Percentiles rank a stretch among this genome's conserved stretches.
These are phyloP conservation scores for Herpailurus yagouaroundi DNA, from an alignment of 2,113 vertebrate genomes.

Conservation along the genomic window DNA sequence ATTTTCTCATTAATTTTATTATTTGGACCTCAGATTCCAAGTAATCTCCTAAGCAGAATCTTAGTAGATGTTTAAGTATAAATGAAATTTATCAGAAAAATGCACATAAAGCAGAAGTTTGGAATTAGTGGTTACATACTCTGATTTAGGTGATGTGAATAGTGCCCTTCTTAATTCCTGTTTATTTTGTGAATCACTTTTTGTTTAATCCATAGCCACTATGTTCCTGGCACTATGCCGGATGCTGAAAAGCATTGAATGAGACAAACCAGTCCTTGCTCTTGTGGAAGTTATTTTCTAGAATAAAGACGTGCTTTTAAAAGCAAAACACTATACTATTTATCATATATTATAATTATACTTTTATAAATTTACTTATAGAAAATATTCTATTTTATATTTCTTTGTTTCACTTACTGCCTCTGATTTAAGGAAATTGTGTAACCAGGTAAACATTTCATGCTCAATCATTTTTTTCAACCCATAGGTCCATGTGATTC, in stretches of 20 bases:
- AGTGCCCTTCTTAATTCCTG: neutral
- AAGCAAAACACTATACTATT: neutral
- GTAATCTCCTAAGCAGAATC: neutral
- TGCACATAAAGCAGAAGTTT: neutral
- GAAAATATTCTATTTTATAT: neutral
- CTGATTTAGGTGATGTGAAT: neutral
- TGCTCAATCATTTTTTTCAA: neutral
- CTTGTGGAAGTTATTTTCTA: neutral
- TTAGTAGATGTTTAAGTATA: neutral
- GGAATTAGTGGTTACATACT: neutral
- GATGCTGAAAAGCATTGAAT: neutral
- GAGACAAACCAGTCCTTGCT: neutral
- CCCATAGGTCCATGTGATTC: neutral
- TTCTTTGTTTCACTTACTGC: neutral
- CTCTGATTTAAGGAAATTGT: neutral
- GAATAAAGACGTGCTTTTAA: neutral
- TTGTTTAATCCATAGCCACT: neutral
- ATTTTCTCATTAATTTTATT: neutral
- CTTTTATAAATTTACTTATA: neutral
- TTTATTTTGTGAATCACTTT: neutral
- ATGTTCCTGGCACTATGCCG: neutral
- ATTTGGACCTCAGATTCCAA: neutral
- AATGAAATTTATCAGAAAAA: neutral
- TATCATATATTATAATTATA: neutral
- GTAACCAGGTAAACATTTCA: neutral